Base-by-base conservation (phyloP, 2,888 invertebrate genomes). In the Octonoba sinensis region DNA sequence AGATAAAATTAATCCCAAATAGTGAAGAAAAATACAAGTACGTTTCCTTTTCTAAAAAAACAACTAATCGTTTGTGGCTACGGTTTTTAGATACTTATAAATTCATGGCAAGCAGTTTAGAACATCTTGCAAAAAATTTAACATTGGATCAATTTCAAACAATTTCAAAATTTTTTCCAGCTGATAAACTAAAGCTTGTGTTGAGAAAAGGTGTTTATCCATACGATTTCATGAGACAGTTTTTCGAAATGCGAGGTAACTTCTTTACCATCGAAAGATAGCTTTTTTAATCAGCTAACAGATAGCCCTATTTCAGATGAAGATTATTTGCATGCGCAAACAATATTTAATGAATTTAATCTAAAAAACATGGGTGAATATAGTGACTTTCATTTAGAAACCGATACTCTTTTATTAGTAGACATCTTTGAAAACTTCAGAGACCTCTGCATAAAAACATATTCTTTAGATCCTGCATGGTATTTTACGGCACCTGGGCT, bases 371-470 rank as follows among this genome's bases (percentile, higher is more conserved):
- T 86, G 66, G 81, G 84, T 60, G 86, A 87, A 71, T 86, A 85
- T 76, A 81, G 81, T 57, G 81, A 82, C 44, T 75, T 86, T 24
- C 86, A 86, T 81, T 77, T 85, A 64, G 85, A 83, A 64, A 85
- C 85, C 27, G 87, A 87, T 85, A 85, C 86, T 0, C 79, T 86
- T 15, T 79, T 86, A 20, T 84, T 88, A 24, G 86, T 86, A 44
- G 86, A 87, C 85, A 85, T 87, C 20, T 87, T 87, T 85, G 86
- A 88, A 79, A 85, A 82, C n/a, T 88, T 88, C 77, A 84, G 87
- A 83, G 78, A 85, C 24, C 71, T 86, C 22, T 85, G 85, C 82
- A 44, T 85, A 1, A 20, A 82, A 24, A 77, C 82, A 18, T 87
- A 87, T 77, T 72, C 84, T 56, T 75, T 87, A 49, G 87, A 87